A percentile compares a stretch with the other conserved stretches of the same genome.
Conservation (phyloP, 2,888 invertebrate species). For the Callosobruchus maculatus region DNA sequence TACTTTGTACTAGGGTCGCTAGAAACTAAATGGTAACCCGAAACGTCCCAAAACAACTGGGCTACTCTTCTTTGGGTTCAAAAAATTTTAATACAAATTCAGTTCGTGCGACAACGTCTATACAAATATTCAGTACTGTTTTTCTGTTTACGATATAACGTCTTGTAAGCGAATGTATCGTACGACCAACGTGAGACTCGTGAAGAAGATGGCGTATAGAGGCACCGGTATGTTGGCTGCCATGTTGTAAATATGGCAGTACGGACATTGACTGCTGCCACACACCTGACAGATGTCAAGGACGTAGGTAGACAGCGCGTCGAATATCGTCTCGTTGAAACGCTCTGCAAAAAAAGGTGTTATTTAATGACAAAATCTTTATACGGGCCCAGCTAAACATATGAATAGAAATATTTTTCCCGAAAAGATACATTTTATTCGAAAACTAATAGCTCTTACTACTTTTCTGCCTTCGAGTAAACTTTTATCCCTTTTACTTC, state of each 20-base stretch:
- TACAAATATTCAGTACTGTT: conserved; percentile 10
- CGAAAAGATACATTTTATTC: too few relatives aligned
- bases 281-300: conserved; percentile 92
- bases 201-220: conserved; percentile 32
- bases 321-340: conserved; percentile 88
- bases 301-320: conserved; percentile 79
- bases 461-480: too few relatives aligned
- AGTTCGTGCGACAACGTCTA: background rate
- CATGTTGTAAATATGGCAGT: conserved; percentile 81
- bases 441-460: too few relatives aligned
- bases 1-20: conserved; percentile 5
- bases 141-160: conserved; percentile 20
- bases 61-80: conserved; percentile 6
- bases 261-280: conserved; percentile 91
- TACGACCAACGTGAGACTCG: conserved; percentile 31
- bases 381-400: too few relatives aligned
- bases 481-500: too few relatives aligned
- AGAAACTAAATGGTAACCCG: background rate
- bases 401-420: too few relatives aligned
- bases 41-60: background rate
- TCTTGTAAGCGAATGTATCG: conserved; percentile 31
- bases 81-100: conserved; percentile 15
- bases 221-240: conserved; percentile 47
- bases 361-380: too few relatives aligned
- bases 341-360: conserved; percentile 63